Evolutionary conservation across 2,797 vertebrate species (phyloP), one percentile per base, ranked within the genome.

Genomic region (Sebastolobus alascanus): DNA sequence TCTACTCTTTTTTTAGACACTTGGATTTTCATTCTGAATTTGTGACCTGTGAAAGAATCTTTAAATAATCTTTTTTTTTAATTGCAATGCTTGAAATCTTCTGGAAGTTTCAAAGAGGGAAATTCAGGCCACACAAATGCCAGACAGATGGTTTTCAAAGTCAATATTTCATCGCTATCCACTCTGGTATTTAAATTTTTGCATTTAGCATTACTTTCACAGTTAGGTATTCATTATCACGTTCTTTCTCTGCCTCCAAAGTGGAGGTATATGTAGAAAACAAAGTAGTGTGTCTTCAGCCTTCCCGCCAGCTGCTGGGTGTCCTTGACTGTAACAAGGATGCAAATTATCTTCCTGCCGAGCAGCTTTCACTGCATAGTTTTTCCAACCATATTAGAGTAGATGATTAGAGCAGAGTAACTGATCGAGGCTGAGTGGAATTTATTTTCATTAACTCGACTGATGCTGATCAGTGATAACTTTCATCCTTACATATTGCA

Each of bases 261-360:
- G 73, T 25, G 4, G n/a, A 77, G 29, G 20, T 60, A 16, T n/a
- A 27, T 38, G 65, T 40, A 77, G 37, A 68, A 63, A 64, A 60
- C 27, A 68, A 65, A 72, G 31, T 20, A 58, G 22, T 20, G 2
- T 38, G 18, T 84, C 58, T 64, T 35, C 31, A 60, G 43, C 52
- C 25, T 68, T 77, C 59, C 76, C 18, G 22, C 16, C 68, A 90
- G 81, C 81, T 76, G 80, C 58, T 72, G 25, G 77, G 80, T 61
- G 81, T 78, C 79, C 46, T 81, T 79, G 73, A 72, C 71, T 67
- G 37, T 68, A 74, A 72, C 65, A 25, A 54, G 60, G 54, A 79
- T 73, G 77, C 68, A 85, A 83, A 88, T 89, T 7, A 75, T 68
- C 65, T 68, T 65, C 65, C 79, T 75, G 68, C 40, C 40, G 59